Conservation (phyloP, 2,888 invertebrate genomes). For the Cepaea hortensis region DNA sequence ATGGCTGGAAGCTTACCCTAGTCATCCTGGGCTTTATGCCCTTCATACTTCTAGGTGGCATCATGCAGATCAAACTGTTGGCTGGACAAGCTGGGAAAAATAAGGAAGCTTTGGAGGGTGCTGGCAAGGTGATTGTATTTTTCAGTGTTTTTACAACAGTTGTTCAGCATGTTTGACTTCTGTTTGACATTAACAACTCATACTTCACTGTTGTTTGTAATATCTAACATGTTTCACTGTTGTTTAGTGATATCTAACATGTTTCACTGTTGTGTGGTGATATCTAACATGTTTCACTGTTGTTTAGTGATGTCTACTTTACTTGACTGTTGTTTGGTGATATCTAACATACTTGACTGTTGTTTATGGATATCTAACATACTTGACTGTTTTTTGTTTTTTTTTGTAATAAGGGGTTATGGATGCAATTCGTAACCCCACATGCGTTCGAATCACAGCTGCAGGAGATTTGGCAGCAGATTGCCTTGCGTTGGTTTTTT, state of each 20-base stretch:
- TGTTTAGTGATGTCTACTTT: neutral
- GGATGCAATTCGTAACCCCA: too few species aligned
- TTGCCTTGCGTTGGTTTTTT: too few species aligned
- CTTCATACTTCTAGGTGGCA: constrained; percentile 74
- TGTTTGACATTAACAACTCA: neutral
- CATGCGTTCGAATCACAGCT: too few species aligned
- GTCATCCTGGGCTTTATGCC: constrained; percentile 76
- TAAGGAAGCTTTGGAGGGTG: constrained; percentile 77
- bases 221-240: neutral
- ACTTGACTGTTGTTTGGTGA: neutral
- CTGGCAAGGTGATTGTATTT: constrained; percentile 77
- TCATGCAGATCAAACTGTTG: constrained; percentile 60
- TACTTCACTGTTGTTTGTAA: neutral
- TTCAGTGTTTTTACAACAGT: neutral
- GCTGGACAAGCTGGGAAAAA: constrained; percentile 71
- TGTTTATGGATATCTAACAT: too few species aligned
- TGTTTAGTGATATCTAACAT: neutral
- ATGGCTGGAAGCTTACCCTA: constrained; percentile 77
- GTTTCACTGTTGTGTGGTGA: neutral
- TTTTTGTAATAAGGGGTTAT: too few species aligned
- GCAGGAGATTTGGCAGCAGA: too few species aligned
- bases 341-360: neutral
- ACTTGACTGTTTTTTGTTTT: too few species aligned
- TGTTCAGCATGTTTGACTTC: neutral
- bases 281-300: neutral